Percentiles rank a stretch among this genome's conserved stretches.
Conservation (phyloP, 2,797 vertebrate species). For the Passerculus sandwichensis region DNA sequence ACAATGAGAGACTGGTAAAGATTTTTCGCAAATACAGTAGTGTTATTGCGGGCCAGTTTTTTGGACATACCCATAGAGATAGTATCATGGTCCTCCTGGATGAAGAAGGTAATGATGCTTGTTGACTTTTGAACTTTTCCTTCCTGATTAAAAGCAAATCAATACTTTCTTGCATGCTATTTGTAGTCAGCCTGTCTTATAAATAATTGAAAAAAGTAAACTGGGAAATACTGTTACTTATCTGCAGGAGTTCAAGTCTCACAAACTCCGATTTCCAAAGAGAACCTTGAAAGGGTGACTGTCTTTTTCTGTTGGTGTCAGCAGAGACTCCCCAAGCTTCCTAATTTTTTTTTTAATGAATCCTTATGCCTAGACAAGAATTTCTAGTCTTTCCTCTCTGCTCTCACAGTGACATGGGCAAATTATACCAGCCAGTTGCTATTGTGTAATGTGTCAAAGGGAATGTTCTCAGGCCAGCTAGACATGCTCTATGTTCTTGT, state of each 20-base stretch:
- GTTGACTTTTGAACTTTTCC: neutral
- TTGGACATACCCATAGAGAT: constrained; percentile 93
- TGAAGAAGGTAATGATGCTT: constrained; percentile 79
- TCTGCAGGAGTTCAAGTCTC: neutral
- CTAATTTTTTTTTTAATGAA: neutral
- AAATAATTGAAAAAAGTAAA: neutral
- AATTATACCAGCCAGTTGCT: constrained; percentile 57
- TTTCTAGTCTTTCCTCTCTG: constrained; percentile 2
- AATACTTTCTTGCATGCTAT: neutral
- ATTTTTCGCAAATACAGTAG: constrained; percentile 87
- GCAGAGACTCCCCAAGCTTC: neutral
- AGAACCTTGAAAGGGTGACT: neutral
- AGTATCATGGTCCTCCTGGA: constrained; percentile 93
- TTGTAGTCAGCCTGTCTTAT: neutral
- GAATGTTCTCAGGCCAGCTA: constrained; percentile 64
- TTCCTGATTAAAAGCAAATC: neutral
- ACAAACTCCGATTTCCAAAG: neutral
- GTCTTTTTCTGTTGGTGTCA: neutral
- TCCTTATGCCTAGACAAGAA: neutral
- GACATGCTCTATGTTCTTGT: constrained; percentile 63
- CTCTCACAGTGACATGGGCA: constrained; percentile 30
- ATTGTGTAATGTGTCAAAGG: constrained; percentile 70
- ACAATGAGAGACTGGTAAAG: constrained; percentile 87
- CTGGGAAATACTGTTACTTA: neutral
- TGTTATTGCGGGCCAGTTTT: constrained; percentile 91